Evolutionary conservation across 2,113 vertebrate species (phyloP).

Genomic region (Pachyramphus minor): DNA sequence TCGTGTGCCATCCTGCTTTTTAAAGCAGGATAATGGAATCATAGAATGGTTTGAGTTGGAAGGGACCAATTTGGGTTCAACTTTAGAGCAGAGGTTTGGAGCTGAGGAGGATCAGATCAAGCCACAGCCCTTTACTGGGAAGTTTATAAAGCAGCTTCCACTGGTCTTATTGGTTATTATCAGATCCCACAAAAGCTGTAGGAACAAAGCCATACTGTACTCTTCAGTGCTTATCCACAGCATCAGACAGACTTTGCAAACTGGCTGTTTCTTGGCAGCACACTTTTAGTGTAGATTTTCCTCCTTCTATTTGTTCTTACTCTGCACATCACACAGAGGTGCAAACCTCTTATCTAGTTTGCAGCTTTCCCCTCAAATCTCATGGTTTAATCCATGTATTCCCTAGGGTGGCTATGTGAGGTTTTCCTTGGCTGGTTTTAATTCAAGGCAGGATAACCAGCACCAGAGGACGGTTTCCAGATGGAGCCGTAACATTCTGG

Average conservation of each 20-base stretch:
- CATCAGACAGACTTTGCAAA: background rate
- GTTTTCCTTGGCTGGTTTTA: background rate
- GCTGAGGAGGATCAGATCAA: background rate
- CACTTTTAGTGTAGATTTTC: background rate
- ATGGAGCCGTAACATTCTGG: background rate
- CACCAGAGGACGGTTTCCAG: background rate
- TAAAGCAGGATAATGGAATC: rapidly evolving
- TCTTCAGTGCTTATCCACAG: background rate
- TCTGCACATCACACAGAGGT: background rate
- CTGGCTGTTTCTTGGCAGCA: background rate
- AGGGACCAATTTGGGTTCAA: background rate
- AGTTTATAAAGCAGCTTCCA: background rate
- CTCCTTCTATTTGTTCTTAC: background rate
- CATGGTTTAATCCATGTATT: background rate
- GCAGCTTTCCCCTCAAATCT: background rate
- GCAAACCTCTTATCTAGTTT: background rate
- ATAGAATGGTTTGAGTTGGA: too few relatives aligned
- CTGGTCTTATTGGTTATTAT: background rate
- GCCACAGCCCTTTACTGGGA: background rate
- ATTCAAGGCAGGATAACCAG: background rate
- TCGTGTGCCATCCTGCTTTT: too few relatives aligned
- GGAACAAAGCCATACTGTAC: background rate
- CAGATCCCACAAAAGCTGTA: too few relatives aligned
- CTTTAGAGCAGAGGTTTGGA: background rate
- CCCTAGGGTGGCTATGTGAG: background rate